Evolutionary conservation across 1,140 invertebrate genomes (phyloP).

Genomic region (Pogonognathellus flavescens): DNA sequence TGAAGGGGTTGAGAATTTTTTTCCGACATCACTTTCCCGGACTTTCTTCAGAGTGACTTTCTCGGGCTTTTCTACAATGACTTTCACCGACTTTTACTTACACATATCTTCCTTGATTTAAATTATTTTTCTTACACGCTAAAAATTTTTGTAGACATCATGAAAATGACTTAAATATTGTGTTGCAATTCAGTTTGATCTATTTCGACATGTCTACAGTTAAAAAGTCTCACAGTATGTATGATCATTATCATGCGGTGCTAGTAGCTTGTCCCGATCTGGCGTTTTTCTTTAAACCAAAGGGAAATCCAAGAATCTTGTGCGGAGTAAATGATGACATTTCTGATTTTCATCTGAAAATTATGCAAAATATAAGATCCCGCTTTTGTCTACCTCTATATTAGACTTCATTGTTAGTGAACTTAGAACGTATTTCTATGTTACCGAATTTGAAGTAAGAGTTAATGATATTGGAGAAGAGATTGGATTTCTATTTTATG

Average conservation of each 20-base stretch:
- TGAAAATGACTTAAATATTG: too few relatives aligned
- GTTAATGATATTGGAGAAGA: constrained; percentile 58
- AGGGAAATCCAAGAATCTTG: constrained; percentile 20
- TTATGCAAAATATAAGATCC: constrained; percentile 19
- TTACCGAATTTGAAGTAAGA: constrained; percentile 38
- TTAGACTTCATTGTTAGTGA: constrained; percentile 28
- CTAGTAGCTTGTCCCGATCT: constrained; percentile 50
- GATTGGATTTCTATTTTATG: constrained; percentile 44
- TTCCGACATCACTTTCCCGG: too few relatives aligned
- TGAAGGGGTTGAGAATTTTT: too few relatives aligned
- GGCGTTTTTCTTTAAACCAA: constrained; percentile 51
- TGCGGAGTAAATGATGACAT: constrained; percentile 25
- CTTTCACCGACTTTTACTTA: too few relatives aligned
- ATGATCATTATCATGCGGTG: constrained; percentile 12
- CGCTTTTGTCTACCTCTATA: constrained; percentile 13
- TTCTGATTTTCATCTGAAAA: constrained; percentile 24
- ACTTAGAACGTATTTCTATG: constrained; percentile 3
- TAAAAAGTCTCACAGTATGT: not conserved
- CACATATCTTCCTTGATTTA: too few relatives aligned
- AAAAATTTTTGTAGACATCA: too few relatives aligned
- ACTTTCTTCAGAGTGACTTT: too few relatives aligned
- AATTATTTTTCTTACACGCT: too few relatives aligned
- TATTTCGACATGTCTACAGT: constrained; percentile 61
- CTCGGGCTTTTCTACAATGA: too few relatives aligned
- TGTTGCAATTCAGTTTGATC: not conserved